A percentile compares a stretch with the other conserved stretches of the same genome.
Evolutionary conservation across 2,113 vertebrate species (phyloP).

Genomic region (Eolophus roseicapilla): DNA sequence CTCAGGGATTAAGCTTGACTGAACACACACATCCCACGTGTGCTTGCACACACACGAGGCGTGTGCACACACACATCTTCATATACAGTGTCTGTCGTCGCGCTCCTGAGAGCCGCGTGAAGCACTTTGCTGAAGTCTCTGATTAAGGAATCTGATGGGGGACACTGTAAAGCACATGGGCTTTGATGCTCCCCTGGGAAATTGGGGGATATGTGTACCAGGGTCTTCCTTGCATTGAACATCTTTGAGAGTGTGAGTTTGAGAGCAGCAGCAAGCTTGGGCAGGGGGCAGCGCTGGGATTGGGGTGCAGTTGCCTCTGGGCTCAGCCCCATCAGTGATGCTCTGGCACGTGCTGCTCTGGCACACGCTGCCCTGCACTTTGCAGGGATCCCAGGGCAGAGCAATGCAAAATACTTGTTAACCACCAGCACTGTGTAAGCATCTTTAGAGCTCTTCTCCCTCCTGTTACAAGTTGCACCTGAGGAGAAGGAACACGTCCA

Average conservation of each 20-base stretch:
- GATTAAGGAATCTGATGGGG: accelerated
- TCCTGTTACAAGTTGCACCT: neutral
- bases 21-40: accelerated
- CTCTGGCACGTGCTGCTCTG: neutral
- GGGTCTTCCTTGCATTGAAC: accelerated
- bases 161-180: accelerated
- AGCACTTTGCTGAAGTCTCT: neutral
- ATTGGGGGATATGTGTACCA: accelerated
- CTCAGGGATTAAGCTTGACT: neutral
- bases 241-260: accelerated
- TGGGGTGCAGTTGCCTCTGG: neutral
- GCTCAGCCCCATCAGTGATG: accelerated
- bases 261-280: accelerated
- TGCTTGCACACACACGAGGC: neutral
- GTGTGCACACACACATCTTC: accelerated
- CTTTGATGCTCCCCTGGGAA: neutral
- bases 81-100: accelerated
- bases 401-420: neutral
- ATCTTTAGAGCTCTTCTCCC: neutral
- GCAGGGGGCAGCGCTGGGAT: neutral
- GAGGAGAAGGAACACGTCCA: accelerated
- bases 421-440: neutral
- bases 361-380: accelerated
- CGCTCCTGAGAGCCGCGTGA: neutral
- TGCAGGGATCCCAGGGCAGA: neutral